Evolutionary conservation across 2,113 vertebrate genomes (phyloP), one percentile per base, ranked within the genome.

Genomic region (Nerophis lumbriciformis): DNA sequence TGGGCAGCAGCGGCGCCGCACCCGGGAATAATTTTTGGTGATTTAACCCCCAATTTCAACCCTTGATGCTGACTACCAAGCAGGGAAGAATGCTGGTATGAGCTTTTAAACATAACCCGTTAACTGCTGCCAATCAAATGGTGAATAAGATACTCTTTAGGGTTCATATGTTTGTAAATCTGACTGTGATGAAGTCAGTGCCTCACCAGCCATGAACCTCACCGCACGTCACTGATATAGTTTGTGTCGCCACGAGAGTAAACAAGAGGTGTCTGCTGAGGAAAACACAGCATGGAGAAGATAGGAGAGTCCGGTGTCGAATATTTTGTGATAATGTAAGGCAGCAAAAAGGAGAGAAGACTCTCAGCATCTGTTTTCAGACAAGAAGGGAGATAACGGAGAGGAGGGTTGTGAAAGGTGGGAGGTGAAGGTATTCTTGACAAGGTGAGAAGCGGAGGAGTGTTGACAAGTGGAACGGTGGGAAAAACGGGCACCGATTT

Each of bases 261-360:
- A 76, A 77, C 76, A 81, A 71, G n/a, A 61, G 6, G 61, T 37
- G 38, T 15, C 54, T 42, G 14, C 63, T 67, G 45, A 65, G 47
- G 55, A 68, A 53, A 53, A 36, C 52, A 8, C 21, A 57, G 59
- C 50, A 51, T 59, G 52, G 61, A 60, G 58, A 62, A 49, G 50
- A 53, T 60, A 55, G 56, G 53, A 71, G 54, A 78, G 71, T 69
- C 64, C 65, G 74, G 59, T 50, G 69, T 51, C 61, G 39, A 69
- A 61, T 65, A 68, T 68, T 69, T 21, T 63, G 53, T 42, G 60
- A 53, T 49, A 71, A 71, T 80, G 65, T 59, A 63, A 77, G 82
- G 82, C 73, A 77, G 68, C 53, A 58, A 53, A 78, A 75, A 80
- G 85, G 80, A 80, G 73, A 77, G 76, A 19, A 81, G 79, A 60